phyloP scores from a whole-genome alignment of 2,113 vertebrate genomes.

The Dunckerocampus dactyliophorus region DNA sequence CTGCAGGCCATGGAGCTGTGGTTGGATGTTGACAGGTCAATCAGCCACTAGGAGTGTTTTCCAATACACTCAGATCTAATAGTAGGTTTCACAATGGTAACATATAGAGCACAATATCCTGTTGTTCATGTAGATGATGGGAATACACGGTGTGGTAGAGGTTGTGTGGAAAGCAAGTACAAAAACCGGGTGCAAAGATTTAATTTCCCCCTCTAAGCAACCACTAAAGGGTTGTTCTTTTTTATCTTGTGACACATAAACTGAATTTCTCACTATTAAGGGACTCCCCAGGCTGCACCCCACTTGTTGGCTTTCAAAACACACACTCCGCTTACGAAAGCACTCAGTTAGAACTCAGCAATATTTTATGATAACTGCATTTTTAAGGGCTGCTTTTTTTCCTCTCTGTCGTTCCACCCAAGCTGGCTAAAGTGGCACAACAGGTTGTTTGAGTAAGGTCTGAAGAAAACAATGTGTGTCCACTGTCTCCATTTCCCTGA shows the following conservation, averaged over 20 bases:
- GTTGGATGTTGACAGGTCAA: constrained; percentile 35
- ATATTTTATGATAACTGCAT: constrained; percentile 13
- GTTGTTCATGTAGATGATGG: not conserved
- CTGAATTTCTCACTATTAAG: constrained; percentile 30
- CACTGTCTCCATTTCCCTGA: constrained; percentile 25
- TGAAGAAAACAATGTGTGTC: constrained; percentile 31
- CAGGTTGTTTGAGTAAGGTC: constrained; percentile 41
- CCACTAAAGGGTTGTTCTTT: not conserved
- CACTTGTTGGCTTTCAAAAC: constrained; percentile 29
- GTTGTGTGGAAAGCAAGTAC: not conserved
- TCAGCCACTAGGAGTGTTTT: constrained; percentile 30
- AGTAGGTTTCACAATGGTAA: not conserved
- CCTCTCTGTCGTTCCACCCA: constrained; percentile 26
- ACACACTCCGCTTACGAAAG: constrained; percentile 29
- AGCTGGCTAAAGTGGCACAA: constrained; percentile 14
- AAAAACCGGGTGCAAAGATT: not conserved
- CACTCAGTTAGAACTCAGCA: constrained; percentile 14
- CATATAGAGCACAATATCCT: not conserved
- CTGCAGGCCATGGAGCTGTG: constrained; percentile 19
- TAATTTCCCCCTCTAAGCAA: not conserved
- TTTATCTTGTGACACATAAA: constrained; percentile 5
- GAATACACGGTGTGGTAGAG: not conserved
- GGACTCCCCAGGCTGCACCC: constrained; percentile 26
- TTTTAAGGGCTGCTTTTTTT: constrained; percentile 21
- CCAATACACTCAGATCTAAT: constrained; percentile 1